Evolutionary conservation across 2,888 invertebrate genomes (phyloP).

Genomic region (Leptothorax acervorum): DNA sequence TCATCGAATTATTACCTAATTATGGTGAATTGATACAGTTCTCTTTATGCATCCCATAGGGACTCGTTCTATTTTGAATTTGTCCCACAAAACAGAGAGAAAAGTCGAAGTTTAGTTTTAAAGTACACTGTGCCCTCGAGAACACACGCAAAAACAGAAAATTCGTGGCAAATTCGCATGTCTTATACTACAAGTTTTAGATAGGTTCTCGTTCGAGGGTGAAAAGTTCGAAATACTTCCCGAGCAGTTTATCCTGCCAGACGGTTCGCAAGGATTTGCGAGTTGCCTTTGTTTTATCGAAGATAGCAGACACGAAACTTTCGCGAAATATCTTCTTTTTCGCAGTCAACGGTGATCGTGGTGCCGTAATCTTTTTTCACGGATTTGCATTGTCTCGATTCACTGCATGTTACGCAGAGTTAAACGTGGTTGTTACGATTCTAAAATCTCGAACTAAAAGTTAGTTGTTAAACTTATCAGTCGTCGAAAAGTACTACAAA

Average conservation of each 20-base stretch:
- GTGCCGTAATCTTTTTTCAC: conserved; percentile 8
- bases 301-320: conserved; percentile 47
- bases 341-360: conserved; percentile 15
- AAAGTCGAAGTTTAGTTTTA: conserved; percentile 21
- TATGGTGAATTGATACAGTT: not conserved
- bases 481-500: not conserved
- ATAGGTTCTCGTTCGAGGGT: conserved; percentile 42
- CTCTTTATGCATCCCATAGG: not conserved
- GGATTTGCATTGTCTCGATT: conserved; percentile 12
- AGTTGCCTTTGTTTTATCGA: conserved; percentile 44
- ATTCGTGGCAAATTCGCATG: conserved; percentile 27
- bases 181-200: conserved; percentile 44
- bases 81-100: conserved; percentile 17
- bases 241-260: conserved; percentile 43
- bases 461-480: not conserved
- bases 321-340: conserved; percentile 28
- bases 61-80: conserved; percentile 11
- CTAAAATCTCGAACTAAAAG: not conserved
- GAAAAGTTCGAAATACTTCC: conserved; percentile 47
- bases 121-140: not conserved
- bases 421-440: not conserved
- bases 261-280: conserved; percentile 44
- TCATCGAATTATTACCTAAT: not conserved
- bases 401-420: not conserved
- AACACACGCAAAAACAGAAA: conserved; percentile 8